Conservation (phyloP, 2,797 vertebrate species). For the Echeneis naucrates region DNA sequence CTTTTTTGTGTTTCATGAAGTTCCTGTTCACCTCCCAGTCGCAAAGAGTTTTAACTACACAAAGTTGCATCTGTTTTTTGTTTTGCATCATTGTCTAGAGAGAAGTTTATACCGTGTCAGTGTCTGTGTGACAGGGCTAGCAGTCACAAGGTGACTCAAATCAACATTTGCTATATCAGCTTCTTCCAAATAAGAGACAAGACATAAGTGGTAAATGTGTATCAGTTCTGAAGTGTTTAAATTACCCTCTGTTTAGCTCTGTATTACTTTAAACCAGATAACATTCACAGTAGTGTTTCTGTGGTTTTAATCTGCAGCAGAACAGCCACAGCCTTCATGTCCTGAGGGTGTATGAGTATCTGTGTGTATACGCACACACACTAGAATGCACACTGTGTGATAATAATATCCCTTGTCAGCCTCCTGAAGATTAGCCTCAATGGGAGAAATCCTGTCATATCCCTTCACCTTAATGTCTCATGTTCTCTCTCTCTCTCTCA, state of each 20-base stretch:
- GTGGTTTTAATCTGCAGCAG: constrained; percentile 58
- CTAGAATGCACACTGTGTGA: constrained; percentile 52
- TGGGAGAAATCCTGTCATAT: constrained; percentile 77
- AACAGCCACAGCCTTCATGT: constrained; percentile 33
- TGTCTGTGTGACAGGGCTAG: constrained; percentile 24
- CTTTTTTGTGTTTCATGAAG: constrained; percentile 51
- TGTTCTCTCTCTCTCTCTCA: constrained; percentile 38
- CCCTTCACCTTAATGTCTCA: constrained; percentile 60
- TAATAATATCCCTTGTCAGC: constrained; percentile 79
- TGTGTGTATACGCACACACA: constrained; percentile 20
- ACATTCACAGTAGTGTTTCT: constrained; percentile 47
- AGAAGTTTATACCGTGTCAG: constrained; percentile 3
- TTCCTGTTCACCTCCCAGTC: constrained; percentile 14
- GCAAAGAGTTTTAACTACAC: constrained; percentile 18
- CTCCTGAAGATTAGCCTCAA: constrained; percentile 77
- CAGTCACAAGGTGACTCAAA: constrained; percentile 30
- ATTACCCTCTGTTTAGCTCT: constrained; percentile 31
- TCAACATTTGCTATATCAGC: background rate
- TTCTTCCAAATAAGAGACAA: constrained; percentile 3
- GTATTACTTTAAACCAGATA: constrained; percentile 31
- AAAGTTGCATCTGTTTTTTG: constrained; percentile 11
- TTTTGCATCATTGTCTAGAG: background rate
- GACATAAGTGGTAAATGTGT: background rate
- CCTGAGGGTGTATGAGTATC: constrained; percentile 39
- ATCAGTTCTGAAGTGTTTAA: constrained; percentile 14